phyloP scores from a whole-genome alignment of 2,113 vertebrate species.

The Uria aalge region DNA sequence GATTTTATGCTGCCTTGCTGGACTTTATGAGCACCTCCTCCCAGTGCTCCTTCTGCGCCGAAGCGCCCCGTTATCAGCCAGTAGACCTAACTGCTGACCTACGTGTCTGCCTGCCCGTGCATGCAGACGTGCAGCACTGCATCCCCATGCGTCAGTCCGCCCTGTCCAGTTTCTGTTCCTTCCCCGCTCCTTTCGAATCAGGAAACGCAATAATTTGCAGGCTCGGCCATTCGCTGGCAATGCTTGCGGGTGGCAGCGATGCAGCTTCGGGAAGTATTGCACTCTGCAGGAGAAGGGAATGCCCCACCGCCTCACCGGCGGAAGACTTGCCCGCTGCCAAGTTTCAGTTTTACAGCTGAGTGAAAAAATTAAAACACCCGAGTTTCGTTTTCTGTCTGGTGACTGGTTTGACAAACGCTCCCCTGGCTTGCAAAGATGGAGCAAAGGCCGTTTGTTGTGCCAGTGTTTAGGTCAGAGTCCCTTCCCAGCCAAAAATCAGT shows the following conservation, averaged over 20 bases:
- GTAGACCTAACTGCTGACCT: fast-evolving
- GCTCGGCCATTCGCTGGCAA: not conserved
- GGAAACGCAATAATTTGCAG: not conserved
- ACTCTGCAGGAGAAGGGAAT: not conserved
- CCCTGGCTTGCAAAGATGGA: not conserved
- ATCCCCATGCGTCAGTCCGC: fast-evolving
- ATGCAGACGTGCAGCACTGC: fast-evolving
- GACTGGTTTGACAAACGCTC: not conserved
- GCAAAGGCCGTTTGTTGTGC: not conserved
- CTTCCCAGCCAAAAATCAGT: not conserved
- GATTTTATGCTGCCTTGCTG: not conserved
- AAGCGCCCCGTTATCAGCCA: not conserved
- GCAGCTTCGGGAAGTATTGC: not conserved
- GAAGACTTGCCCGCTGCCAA: not conserved
- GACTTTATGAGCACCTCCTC: not conserved
- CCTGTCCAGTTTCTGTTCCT: not conserved
- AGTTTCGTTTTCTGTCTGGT: not conserved
- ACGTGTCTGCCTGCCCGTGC: no score
- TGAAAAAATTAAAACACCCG: not conserved
- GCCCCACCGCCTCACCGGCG: fast-evolving
- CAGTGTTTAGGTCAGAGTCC: not conserved
- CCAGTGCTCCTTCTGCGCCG: not conserved
- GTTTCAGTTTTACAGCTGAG: not conserved
- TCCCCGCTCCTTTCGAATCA: not conserved
- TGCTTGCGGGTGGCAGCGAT: not conserved